Evolutionary conservation across 1,140 invertebrate species (phyloP).

Genomic region (Elysia chlorotica): DNA sequence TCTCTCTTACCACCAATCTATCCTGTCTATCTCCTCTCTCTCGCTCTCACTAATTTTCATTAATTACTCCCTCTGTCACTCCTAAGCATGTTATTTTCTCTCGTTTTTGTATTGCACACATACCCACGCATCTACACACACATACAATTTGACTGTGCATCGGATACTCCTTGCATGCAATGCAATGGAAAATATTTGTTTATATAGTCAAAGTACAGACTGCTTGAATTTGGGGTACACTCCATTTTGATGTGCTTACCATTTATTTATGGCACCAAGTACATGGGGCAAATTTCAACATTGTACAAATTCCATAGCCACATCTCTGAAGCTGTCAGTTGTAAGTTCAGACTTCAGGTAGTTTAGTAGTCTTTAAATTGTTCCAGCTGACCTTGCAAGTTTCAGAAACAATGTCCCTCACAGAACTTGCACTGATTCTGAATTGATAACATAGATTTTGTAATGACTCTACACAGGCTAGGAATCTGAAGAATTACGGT

Average conservation of each 20-base stretch:
- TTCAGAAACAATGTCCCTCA: not conserved
- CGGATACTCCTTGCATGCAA: not conserved
- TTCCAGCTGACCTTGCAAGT: not conserved
- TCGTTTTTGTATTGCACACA: too few relatives aligned
- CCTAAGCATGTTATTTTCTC: too few relatives aligned
- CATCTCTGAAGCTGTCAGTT: not conserved
- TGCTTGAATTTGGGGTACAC: not conserved
- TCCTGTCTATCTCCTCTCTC: too few relatives aligned
- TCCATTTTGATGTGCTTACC: not conserved
- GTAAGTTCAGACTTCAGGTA: not conserved
- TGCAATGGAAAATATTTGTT: not conserved
- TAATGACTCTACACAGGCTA: not conserved
- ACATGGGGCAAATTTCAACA: not conserved
- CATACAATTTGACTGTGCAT: not conserved
- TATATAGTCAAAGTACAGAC: not conserved
- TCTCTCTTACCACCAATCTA: too few relatives aligned
- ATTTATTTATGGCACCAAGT: not conserved
- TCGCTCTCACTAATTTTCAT: too few relatives aligned
- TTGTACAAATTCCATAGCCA: not conserved
- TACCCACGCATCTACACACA: too few relatives aligned
- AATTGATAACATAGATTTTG: not conserved
- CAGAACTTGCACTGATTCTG: not conserved
- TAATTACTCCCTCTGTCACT: too few relatives aligned
- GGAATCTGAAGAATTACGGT: not conserved
- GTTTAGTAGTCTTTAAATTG: not conserved